A percentile compares a stretch with the other conserved stretches of the same genome.
phyloP scores from a whole-genome alignment of 2,113 vertebrate species.

The Heteronetta atricapilla region DNA sequence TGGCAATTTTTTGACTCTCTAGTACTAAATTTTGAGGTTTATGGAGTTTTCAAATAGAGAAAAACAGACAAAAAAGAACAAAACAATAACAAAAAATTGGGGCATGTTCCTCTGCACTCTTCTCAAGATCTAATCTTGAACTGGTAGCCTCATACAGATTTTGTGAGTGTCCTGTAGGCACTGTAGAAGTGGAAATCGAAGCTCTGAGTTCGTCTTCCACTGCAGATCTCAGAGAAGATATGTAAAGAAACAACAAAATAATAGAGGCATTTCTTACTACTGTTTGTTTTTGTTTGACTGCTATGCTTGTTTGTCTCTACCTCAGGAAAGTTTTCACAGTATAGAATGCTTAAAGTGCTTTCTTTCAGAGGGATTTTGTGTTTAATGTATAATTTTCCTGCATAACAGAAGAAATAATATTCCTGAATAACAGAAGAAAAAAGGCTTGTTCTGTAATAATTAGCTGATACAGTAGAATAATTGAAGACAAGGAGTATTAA shows the following conservation, averaged over 20 bases:
- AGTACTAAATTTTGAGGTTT: not conserved
- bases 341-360: not conserved
- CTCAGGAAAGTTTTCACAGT: not conserved
- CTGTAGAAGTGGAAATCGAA: not conserved
- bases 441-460: not conserved
- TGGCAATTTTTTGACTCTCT: not conserved
- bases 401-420: not conserved
- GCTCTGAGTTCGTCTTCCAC: not conserved
- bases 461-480: not conserved
- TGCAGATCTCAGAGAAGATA: not conserved
- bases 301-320: not conserved
- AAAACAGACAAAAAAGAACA: no score
- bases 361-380: not conserved
- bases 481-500: not conserved
- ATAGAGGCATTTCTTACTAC: not conserved
- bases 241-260: not conserved
- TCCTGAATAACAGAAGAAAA: not conserved
- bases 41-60: not conserved
- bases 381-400: not conserved
- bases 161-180: not conserved
- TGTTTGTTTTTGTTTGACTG: not conserved
- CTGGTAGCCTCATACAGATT: not conserved
- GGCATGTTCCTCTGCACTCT: not conserved
- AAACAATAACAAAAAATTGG: not conserved
- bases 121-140: not conserved